A percentile compares a stretch with the other conserved stretches of the same genome.
Conservation (phyloP, 2,113 vertebrate species). For the Gymnocephalus cernua region DNA sequence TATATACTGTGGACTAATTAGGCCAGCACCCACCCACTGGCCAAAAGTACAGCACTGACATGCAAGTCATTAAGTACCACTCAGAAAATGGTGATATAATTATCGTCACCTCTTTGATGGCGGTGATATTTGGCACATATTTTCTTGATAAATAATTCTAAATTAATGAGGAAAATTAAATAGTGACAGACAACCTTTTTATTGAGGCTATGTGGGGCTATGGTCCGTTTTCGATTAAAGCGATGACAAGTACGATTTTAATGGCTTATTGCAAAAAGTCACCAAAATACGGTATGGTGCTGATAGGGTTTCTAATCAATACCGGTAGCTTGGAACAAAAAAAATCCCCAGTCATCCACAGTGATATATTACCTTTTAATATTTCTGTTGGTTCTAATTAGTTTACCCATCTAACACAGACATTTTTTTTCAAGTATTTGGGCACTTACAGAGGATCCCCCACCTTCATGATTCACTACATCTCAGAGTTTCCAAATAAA, state of each 20-base stretch:
- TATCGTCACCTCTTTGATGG: not conserved
- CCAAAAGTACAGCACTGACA: conserved; percentile 39
- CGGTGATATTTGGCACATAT: not conserved
- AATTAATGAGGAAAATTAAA: conserved; percentile 13
- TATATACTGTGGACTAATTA: conserved; percentile 70
- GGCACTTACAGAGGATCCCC: not conserved
- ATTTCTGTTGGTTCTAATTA: not conserved
- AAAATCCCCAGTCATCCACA: not conserved
- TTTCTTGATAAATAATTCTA: conserved; percentile 9
- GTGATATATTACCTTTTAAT: conserved; percentile 26
- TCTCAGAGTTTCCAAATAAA: conserved; percentile 5
- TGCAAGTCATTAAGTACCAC: conserved; percentile 31
- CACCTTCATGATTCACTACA: not conserved
- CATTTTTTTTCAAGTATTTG: not conserved
- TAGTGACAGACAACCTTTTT: not conserved
- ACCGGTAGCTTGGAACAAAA: conserved; percentile 1
- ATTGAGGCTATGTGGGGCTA: not conserved
- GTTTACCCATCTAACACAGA: not conserved
- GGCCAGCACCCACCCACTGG: conserved; percentile 40
- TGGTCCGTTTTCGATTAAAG: conserved; percentile 7
- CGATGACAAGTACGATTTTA: conserved; percentile 6
- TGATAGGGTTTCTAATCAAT: conserved; percentile 49
- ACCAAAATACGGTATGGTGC: not conserved
- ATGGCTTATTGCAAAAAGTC: conserved; percentile 18
- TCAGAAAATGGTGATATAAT: conserved; percentile 6